Evolutionary conservation across 2,113 vertebrate genomes (phyloP).

Genomic region (Dolichotis patagonum): DNA sequence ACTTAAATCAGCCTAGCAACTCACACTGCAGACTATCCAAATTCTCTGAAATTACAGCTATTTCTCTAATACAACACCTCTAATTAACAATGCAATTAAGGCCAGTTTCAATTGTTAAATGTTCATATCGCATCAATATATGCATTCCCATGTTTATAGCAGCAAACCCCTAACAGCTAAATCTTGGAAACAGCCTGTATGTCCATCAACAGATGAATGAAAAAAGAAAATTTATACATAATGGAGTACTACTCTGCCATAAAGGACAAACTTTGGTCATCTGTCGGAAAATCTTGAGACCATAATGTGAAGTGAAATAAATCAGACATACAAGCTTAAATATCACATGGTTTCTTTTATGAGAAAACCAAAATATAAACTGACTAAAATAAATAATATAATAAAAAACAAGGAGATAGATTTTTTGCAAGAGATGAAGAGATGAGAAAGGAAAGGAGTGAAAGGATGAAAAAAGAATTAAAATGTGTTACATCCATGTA

Average conservation of each 20-base stretch:
- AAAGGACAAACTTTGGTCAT: not conserved
- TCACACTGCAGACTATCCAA: not conserved
- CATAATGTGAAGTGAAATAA: not conserved
- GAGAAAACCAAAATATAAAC: not conserved
- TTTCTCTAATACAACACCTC: not conserved
- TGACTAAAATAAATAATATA: not conserved
- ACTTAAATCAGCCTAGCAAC: conserved; percentile 24
- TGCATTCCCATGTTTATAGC: not conserved
- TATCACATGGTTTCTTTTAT: not conserved
- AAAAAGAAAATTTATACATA: not conserved
- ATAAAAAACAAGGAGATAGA: not conserved
- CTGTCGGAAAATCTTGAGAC: not conserved
- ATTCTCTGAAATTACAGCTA: conserved; percentile 37
- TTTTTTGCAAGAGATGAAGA: not conserved
- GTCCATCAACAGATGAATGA: not conserved
- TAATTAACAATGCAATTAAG: not conserved
- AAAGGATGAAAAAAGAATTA: not conserved
- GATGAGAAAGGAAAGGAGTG: not conserved
- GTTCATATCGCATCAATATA: not conserved
- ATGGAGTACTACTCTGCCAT: not conserved
- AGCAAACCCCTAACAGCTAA: not conserved
- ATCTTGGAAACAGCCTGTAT: not conserved
- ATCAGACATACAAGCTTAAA: not conserved
- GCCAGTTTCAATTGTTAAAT: conserved; percentile 1
- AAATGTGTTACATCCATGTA: not conserved